Conservation (phyloP, 30 jellyfish, hydroid and myxozoan species). For the Hydractinia echinata region DNA sequence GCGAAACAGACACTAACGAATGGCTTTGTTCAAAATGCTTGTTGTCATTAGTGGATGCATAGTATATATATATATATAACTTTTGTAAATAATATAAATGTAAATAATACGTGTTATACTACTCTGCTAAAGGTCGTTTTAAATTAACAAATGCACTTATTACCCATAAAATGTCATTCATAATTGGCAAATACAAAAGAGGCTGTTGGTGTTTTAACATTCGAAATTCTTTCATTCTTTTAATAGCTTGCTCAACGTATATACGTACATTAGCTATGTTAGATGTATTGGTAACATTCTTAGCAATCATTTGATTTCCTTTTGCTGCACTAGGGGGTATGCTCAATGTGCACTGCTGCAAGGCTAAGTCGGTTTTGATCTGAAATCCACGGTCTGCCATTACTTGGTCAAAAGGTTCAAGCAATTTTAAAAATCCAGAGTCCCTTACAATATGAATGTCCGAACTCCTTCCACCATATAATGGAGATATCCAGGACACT, state of each 20-base stretch:
- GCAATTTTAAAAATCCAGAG: constrained; percentile 33
- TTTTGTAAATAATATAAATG: too few relatives aligned
- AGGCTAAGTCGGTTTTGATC: constrained; percentile 22
- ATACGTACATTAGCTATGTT: constrained; percentile 45
- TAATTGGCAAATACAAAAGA: constrained; percentile 1
- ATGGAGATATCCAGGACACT: constrained; percentile 54
- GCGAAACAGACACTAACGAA: neutral
- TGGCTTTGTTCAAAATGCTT: neutral
- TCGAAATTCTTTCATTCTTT: constrained; percentile 9
- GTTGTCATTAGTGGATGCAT: neutral
- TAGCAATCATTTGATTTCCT: constrained; percentile 42
- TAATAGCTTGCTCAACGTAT: constrained; percentile 34
- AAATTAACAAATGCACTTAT: constrained; percentile 15
- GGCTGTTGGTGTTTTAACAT: constrained; percentile 12
- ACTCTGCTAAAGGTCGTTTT: constrained; percentile 8
- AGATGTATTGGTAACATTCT: constrained; percentile 35
- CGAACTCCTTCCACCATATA: constrained; percentile 59
- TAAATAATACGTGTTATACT: neutral
- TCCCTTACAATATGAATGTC: constrained; percentile 38
- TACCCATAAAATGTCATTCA: constrained; percentile 22
- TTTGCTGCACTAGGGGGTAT: constrained; percentile 57
- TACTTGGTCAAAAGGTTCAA: constrained; percentile 40
- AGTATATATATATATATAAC: neutral
- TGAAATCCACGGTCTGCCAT: constrained; percentile 61
- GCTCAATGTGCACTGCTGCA: constrained; percentile 37